A percentile compares a stretch with the other conserved stretches of the same genome.
Evolutionary conservation across 1,140 invertebrate species (phyloP).

Genomic region (Orchestia grillus): DNA sequence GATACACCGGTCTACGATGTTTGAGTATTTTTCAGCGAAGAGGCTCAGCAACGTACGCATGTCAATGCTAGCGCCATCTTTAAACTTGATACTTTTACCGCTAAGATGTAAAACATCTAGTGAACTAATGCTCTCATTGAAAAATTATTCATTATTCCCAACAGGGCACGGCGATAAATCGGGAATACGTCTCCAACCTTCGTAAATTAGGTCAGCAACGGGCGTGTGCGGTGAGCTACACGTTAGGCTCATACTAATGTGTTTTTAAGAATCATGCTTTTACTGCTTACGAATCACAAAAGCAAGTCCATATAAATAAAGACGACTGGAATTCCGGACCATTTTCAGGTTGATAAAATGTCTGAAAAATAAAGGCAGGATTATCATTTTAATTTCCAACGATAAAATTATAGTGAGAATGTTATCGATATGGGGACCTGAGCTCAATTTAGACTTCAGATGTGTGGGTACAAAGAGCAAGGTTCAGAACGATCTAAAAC

Average conservation of each 20-base stretch:
- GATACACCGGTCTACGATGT: too few relatives aligned
- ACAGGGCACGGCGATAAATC: too few relatives aligned
- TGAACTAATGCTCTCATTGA: too few relatives aligned
- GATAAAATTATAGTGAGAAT: neutral
- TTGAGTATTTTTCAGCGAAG: too few relatives aligned
- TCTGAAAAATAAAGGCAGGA: neutral
- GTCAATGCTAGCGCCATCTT: too few relatives aligned
- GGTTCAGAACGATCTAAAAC: neutral
- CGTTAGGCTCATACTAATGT: neutral
- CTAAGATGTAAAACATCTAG: too few relatives aligned
- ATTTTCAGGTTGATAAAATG: neutral
- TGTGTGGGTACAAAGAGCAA: neutral
- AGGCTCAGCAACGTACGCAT: too few relatives aligned
- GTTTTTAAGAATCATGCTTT: neutral
- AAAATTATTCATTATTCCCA: too few relatives aligned
- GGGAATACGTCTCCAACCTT: too few relatives aligned
- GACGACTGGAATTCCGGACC: neutral
- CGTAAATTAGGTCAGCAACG: too few relatives aligned
- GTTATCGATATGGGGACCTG: neutral
- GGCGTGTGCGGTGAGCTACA: too few relatives aligned
- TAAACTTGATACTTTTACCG: too few relatives aligned
- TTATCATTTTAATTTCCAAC: neutral
- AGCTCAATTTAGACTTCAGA: neutral
- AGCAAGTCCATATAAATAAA: neutral
- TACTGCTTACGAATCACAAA: neutral